A percentile compares a stretch with the other conserved stretches of the same genome.
phyloP scores from a whole-genome alignment of 2,113 vertebrate genomes.

The Epinephelus moara region DNA sequence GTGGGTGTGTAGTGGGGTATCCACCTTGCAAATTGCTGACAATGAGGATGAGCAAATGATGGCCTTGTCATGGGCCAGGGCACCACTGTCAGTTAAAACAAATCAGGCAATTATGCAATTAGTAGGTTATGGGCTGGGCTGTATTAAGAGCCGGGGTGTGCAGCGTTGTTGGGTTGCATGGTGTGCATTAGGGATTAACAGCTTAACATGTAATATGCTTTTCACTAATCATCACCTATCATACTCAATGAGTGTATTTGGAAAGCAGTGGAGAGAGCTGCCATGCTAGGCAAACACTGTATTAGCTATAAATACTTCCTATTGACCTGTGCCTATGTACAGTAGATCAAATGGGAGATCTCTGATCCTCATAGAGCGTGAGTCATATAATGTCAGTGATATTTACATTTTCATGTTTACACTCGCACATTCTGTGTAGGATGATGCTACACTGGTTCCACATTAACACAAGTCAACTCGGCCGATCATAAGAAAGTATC shows the following conservation, averaged over 20 bases:
- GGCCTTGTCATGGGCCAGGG: constrained; percentile 90
- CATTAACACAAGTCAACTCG: constrained; percentile 22
- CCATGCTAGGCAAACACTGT: neutral
- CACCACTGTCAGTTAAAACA: constrained; percentile 88
- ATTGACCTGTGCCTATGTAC: constrained; percentile 26
- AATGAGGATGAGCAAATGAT: constrained; percentile 91
- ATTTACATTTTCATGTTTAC: constrained; percentile 25
- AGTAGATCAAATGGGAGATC: constrained; percentile 28
- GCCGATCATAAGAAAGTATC: constrained; percentile 56
- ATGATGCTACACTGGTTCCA: constrained; percentile 11
- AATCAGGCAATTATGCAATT: constrained; percentile 88
- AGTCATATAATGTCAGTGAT: constrained; percentile 20
- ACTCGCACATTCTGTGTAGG: constrained; percentile 11
- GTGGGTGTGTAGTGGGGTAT: constrained; percentile 67
- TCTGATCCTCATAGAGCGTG: neutral
- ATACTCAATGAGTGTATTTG: constrained; percentile 51
- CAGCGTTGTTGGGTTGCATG: constrained; percentile 56
- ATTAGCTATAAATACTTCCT: constrained; percentile 6
- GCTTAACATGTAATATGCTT: constrained; percentile 62
- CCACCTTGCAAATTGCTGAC: constrained; percentile 92
- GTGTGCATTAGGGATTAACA: constrained; percentile 74
- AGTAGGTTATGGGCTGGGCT: constrained; percentile 83
- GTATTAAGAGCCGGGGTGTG: constrained; percentile 68
- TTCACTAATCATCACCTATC: constrained; percentile 75
- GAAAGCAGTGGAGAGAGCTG: constrained; percentile 24